These are phyloP conservation scores for Stegodyphus dumicola DNA, from an alignment of 1,140 invertebrate genomes.

Conservation along the genomic window DNA sequence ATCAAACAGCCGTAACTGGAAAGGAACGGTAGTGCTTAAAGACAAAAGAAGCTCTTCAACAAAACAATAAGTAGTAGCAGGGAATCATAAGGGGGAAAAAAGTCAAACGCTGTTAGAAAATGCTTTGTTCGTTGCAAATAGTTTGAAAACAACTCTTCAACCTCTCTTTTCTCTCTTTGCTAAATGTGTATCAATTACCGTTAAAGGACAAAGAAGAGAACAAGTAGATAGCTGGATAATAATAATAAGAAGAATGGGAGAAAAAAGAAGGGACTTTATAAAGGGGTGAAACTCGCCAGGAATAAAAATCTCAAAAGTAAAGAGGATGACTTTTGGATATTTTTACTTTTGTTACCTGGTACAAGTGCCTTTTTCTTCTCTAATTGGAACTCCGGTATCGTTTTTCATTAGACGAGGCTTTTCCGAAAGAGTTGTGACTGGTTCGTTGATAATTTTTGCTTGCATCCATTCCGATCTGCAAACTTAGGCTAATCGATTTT, in stretches of 20 bases:
- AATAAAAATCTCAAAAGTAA: neutral
- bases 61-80: conserved; percentile 41
- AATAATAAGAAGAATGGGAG: conserved; percentile 2
- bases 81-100: neutral
- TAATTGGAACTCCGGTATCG: conserved; percentile 49
- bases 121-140: conserved; percentile 50
- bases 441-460: conserved; percentile 40
- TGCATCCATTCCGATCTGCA: conserved; percentile 38
- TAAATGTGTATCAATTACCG: conserved; percentile 59
- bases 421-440: conserved; percentile 30
- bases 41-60: conserved; percentile 50
- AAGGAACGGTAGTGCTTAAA: conserved; percentile 36
- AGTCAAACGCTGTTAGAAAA: conserved; percentile 53
- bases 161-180: conserved; percentile 30
- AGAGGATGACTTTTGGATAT: conserved; percentile 31
- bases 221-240: conserved; percentile 6
- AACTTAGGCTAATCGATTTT: conserved; percentile 47
- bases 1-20: conserved; percentile 32
- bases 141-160: conserved; percentile 58
- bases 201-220: conserved; percentile 23
- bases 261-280: neutral
- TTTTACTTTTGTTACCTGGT: conserved; percentile 51
- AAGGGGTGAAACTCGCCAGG: neutral
- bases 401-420: conserved; percentile 41
- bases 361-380: conserved; percentile 54